Percentiles rank a stretch among this genome's conserved stretches.
These are phyloP conservation scores for Formica aserva DNA, from an alignment of 2,888 invertebrate genomes.

Conservation along the genomic window DNA sequence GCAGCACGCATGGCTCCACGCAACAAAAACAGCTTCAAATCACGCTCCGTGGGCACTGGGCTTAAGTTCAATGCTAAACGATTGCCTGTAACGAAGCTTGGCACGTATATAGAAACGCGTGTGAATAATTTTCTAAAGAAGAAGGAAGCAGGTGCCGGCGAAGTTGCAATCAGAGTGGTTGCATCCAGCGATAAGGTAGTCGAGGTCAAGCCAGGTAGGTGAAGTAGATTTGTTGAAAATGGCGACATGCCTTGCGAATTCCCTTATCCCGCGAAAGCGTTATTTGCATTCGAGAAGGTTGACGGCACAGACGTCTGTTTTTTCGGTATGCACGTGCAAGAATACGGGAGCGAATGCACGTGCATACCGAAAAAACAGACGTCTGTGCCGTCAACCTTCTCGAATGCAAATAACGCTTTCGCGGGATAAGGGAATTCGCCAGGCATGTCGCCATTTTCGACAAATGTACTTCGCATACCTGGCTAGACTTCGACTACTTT, in stretches of 20 bases:
- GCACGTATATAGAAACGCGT: conserved; percentile 98
- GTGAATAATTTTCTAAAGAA: conserved; percentile 99
- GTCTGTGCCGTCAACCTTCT: conserved; percentile 99
- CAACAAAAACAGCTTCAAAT: too few relatives aligned
- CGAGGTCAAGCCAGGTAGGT: conserved; percentile 99
- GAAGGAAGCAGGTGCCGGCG: conserved; percentile 98
- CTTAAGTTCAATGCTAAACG: conserved; percentile 97
- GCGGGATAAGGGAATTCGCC: conserved; percentile 98
- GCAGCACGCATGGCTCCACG: too few relatives aligned
- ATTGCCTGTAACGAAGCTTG: conserved; percentile 97
- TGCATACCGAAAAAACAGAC: conserved; percentile 99
- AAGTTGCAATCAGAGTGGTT: conserved; percentile 98
- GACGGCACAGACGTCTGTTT: conserved; percentile 99
- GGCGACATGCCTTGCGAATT: conserved; percentile 96
- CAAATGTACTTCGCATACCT: conserved; percentile 97
- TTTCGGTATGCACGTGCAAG: conserved; percentile 99
- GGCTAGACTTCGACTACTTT: conserved; percentile 96
- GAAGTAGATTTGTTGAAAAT: conserved; percentile 93
- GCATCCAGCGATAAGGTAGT: conserved; percentile 88
- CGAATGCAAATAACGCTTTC: conserved; percentile 99
- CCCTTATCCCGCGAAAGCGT: conserved; percentile 98
- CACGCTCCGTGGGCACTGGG: too few relatives aligned
- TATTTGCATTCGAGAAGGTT: conserved; percentile 99
- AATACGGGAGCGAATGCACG: too few relatives aligned
- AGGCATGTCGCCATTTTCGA: conserved; percentile 94